Percentiles rank a stretch among this genome's conserved stretches.
These are phyloP conservation scores for Palythoa grandiflora DNA, from an alignment of 92 coral and sea anemone genomes.

Conservation along the genomic window DNA sequence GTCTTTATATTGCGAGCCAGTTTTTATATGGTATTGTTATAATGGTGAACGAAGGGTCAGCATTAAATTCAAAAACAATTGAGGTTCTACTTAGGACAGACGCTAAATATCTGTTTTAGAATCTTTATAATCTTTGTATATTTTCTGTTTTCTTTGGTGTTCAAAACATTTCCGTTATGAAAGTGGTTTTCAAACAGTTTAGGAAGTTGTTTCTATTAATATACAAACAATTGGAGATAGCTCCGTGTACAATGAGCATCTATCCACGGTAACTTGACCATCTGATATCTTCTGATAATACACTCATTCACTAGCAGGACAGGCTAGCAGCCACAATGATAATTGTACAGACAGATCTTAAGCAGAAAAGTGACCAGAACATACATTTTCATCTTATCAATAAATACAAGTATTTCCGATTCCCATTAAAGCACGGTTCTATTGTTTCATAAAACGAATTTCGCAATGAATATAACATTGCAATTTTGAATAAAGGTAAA, in stretches of 20 bases:
- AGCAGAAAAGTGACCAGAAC: background rate
- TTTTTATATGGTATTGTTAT: no score
- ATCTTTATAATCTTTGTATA: background rate
- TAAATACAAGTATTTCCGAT: constrained; percentile 29
- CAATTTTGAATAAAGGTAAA: no score
- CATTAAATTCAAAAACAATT: no score
- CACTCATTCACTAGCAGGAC: background rate
- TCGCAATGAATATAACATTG: no score
- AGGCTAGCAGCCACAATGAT: constrained; percentile 5
- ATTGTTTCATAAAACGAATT: background rate
- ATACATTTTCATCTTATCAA: constrained; percentile 2
- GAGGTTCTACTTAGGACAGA: no score
- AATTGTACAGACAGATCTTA: background rate
- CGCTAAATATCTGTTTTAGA: no score
- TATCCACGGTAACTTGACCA: constrained; percentile 3
- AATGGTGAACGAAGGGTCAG: no score
- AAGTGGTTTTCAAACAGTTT: constrained; percentile 39
- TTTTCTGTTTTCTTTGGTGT: constrained; percentile 10
- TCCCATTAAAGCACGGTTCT: background rate
- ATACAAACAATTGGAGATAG: constrained; percentile 13
- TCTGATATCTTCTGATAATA: background rate
- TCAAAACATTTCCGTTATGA: constrained; percentile 43
- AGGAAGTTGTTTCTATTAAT: constrained; percentile 28
- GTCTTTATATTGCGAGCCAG: no score
- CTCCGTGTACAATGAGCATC: background rate